Evolutionary conservation across 2,113 vertebrate genomes (phyloP).

Genomic region (Syngnathus scovelli): DNA sequence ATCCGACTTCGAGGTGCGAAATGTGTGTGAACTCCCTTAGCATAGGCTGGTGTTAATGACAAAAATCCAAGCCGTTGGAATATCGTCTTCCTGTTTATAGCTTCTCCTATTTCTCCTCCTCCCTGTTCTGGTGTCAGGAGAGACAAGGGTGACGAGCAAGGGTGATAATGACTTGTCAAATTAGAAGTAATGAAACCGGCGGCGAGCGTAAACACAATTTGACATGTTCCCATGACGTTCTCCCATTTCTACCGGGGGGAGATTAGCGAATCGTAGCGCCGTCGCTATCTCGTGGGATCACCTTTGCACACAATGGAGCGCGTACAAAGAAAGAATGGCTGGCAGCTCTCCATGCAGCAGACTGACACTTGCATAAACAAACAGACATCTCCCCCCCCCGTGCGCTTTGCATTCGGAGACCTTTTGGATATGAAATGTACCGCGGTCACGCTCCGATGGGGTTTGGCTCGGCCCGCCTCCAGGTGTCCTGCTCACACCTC

Average conservation of each 20-base stretch:
- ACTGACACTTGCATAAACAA: conserved; percentile 44
- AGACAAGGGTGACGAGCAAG: conserved; percentile 47
- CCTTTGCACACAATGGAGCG: conserved; percentile 47
- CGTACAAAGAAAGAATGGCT: conserved; percentile 34
- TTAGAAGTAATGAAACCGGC: conserved; percentile 70
- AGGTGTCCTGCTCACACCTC: conserved; percentile 28
- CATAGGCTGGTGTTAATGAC: background rate
- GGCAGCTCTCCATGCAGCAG: conserved; percentile 37
- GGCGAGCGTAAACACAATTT: conserved; percentile 68
- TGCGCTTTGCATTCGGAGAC: conserved; percentile 28
- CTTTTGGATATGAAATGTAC: conserved; percentile 26
- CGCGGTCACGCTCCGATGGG: conserved; percentile 24
- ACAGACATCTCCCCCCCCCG: conserved; percentile 24
- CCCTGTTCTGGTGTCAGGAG: conserved; percentile 43
- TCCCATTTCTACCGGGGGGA: conserved; percentile 66
- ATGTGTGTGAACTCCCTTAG: background rate
- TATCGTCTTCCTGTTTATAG: conserved; percentile 38
- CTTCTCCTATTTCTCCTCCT: conserved; percentile 24
- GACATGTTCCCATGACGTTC: conserved; percentile 67
- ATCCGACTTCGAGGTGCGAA: background rate
- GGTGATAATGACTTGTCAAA: conserved; percentile 74
- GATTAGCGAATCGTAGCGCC: conserved; percentile 68
- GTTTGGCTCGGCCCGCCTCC: conserved; percentile 37
- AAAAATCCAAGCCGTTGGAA: conserved; percentile 30
- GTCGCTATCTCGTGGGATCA: conserved; percentile 47